A percentile compares a stretch with the other conserved stretches of the same genome.
phyloP scores from a whole-genome alignment of 2,113 vertebrate species.

The Gavialis gangeticus region DNA sequence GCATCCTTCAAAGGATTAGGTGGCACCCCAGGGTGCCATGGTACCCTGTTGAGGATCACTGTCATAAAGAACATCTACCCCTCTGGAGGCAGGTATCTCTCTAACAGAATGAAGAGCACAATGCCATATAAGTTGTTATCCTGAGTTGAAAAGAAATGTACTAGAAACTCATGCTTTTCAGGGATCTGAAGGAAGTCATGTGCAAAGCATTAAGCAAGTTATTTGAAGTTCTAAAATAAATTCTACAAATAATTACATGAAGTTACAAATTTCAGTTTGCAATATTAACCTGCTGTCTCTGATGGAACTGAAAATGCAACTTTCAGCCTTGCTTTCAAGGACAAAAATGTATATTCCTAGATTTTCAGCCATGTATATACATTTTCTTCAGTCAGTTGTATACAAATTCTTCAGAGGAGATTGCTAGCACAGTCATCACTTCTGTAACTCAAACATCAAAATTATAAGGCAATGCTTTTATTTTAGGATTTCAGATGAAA shows the following conservation, averaged over 20 bases:
- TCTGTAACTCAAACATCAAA: not conserved
- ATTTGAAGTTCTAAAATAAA: not conserved
- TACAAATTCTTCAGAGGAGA: not conserved
- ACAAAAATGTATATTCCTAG: not conserved
- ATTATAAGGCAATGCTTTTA: slow-evolving; percentile 8
- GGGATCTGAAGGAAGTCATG: not conserved
- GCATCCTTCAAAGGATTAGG: no score
- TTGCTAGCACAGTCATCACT: not conserved
- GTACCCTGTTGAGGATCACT: no score
- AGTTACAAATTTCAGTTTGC: not conserved
- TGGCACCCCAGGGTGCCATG: no score
- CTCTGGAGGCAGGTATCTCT: no score
- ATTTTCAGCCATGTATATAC: not conserved
- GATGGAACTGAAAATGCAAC: not conserved
- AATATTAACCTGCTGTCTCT: not conserved
- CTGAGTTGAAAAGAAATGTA: not conserved
- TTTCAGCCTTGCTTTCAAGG: not conserved
- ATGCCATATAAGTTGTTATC: not conserved
- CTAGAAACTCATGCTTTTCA: not conserved
- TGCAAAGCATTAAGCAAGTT: not conserved
- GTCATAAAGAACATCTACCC: no score
- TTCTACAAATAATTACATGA: not conserved
- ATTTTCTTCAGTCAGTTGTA: not conserved
- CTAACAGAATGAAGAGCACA: not conserved
- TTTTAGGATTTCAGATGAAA: slow-evolving; percentile 17